A percentile compares a stretch with the other conserved stretches of the same genome.
These are phyloP conservation scores for Parambassis ranga DNA, from an alignment of 2,797 vertebrate genomes.

Conservation along the genomic window DNA sequence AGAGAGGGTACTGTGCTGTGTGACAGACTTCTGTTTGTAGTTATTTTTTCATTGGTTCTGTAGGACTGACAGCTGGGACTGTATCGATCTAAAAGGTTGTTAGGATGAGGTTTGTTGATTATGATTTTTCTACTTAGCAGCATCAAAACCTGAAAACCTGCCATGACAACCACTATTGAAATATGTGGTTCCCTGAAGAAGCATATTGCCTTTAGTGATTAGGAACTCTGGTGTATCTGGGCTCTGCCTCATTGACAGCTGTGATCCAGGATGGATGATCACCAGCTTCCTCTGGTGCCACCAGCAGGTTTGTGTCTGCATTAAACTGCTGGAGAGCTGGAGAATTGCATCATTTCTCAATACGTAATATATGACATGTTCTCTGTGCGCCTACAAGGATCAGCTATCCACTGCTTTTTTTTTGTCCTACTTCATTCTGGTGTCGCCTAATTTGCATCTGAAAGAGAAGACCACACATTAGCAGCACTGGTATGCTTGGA, in stretches of 20 bases:
- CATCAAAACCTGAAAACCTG: no score
- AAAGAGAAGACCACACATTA: slow-evolving; percentile 10
- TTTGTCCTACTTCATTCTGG: background rate
- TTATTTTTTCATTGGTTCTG: background rate
- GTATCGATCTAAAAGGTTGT: background rate
- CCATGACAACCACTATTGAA: no score
- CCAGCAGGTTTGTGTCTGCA: background rate
- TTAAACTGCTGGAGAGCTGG: background rate
- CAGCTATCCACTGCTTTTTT: background rate
- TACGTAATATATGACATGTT: no score
- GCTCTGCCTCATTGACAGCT: no score
- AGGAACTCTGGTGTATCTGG: no score
- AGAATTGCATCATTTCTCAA: background rate
- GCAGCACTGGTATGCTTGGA: slow-evolving; percentile 36
- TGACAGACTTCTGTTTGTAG: background rate
- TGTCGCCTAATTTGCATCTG: slow-evolving; percentile 12
- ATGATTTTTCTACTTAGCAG: no score
- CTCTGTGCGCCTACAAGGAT: background rate
- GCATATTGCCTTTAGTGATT: no score
- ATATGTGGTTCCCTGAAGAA: background rate
- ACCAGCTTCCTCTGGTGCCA: background rate
- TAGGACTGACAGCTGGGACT: background rate
- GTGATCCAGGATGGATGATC: background rate
- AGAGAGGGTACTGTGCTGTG: background rate
- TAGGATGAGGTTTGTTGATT: no score